phyloP scores from a whole-genome alignment of 1,140 invertebrate genomes.

The Trachymyrmex septentrionalis region DNA sequence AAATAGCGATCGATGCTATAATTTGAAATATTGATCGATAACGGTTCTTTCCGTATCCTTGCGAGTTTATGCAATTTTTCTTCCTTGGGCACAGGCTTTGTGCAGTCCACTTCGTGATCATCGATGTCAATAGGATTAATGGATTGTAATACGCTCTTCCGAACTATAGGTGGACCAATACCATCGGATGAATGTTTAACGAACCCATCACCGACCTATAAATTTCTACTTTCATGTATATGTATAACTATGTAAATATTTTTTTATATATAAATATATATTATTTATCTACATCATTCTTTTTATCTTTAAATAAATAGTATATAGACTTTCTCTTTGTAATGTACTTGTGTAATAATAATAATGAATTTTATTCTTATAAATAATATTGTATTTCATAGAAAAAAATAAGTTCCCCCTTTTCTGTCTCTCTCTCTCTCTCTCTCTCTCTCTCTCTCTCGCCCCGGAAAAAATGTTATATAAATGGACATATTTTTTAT shows the following conservation, averaged over 20 bases:
- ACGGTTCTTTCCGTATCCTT: slow-evolving; percentile 73
- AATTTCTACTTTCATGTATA: not conserved
- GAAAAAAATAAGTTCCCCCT: no score
- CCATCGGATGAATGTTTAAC: slow-evolving; percentile 14
- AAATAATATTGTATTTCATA: not conserved
- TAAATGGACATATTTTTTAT: no score
- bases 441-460: no score
- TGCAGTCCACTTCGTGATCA: slow-evolving; percentile 73
- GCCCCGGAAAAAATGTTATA: no score
- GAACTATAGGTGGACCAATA: slow-evolving; percentile 19
- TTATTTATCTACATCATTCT: no score
- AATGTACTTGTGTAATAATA: no score
- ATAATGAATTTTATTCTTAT: not conserved
- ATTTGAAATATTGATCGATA: slow-evolving; percentile 80
- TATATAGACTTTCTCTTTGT: no score
- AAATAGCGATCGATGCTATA: slow-evolving; percentile 76
- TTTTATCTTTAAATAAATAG: not conserved
- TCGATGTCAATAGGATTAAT: slow-evolving; percentile 71
- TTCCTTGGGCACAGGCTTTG: slow-evolving; percentile 66
- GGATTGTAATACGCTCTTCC: slow-evolving; percentile 66
- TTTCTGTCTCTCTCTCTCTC: no score
- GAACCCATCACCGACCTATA: slow-evolving; percentile 43
- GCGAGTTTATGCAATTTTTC: slow-evolving; percentile 42
- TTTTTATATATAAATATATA: not conserved
- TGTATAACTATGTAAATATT: not conserved